A percentile compares a stretch with the other conserved stretches of the same genome.
These are phyloP conservation scores for Enhydra lutris DNA, from an alignment of 2,113 vertebrate species.

Conservation along the genomic window DNA sequence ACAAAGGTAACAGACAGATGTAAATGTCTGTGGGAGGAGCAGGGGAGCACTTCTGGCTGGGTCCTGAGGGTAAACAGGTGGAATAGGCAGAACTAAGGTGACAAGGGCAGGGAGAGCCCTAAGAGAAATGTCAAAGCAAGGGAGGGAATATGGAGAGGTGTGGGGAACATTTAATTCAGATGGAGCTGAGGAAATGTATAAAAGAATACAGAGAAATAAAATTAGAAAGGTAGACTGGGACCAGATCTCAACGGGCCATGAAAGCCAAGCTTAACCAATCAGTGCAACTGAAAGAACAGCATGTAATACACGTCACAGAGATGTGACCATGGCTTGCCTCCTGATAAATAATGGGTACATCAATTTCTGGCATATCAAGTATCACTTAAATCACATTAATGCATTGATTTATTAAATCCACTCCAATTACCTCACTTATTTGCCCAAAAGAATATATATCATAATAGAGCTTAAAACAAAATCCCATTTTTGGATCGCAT, in stretches of 20 bases:
- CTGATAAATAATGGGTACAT: constrained; percentile 12
- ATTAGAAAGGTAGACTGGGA: background rate
- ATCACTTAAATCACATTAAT: background rate
- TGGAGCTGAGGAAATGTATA: background rate
- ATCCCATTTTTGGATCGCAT: background rate
- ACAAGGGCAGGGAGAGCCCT: background rate
- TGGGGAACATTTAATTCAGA: background rate
- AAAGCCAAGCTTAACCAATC: background rate
- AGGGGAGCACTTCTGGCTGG: background rate
- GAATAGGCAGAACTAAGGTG: background rate
- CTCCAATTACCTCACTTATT: background rate
- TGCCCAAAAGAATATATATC: background rate
- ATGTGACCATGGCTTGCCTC: background rate
- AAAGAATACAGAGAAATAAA: constrained; percentile 1
- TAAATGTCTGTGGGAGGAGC: background rate
- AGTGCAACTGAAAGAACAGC: background rate
- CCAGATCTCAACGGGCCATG: background rate
- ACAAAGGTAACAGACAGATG: background rate
- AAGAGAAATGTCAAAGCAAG: background rate
- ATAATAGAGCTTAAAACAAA: background rate
- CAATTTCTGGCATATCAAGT: background rate
- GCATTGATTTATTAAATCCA: background rate
- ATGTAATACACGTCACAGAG: background rate
- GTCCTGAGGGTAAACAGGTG: background rate
- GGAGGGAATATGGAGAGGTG: background rate